Percentiles rank a stretch among this genome's conserved stretches.
These are phyloP conservation scores for Acromyrmex heyeri DNA, from an alignment of 1,140 invertebrate species.

Conservation along the genomic window DNA sequence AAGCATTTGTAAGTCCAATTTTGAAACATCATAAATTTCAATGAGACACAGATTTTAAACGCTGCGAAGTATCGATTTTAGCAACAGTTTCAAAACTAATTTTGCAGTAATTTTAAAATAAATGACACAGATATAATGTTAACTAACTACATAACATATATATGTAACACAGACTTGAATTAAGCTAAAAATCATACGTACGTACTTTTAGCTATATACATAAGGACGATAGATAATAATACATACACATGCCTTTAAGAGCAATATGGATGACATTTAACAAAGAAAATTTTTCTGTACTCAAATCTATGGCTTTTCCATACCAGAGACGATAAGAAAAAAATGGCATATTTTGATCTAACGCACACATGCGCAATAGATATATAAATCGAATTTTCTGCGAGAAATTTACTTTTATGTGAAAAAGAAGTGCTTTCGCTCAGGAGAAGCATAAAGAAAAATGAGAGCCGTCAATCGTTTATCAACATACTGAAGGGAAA, in stretches of 20 bases:
- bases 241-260: background rate
- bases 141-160: background rate
- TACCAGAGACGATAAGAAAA: background rate
- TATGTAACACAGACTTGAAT: background rate
- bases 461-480: conserved; percentile 51
- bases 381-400: conserved; percentile 10
- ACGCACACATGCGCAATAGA: background rate
- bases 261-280: background rate
- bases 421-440: conserved; percentile 7
- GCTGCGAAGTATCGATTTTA: conserved; percentile 6
- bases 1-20: background rate
- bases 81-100: conserved; percentile 3
- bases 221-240: conserved; percentile 19
- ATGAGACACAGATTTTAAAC: conserved; percentile 26
- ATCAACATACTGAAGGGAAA: background rate
- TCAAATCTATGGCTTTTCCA: background rate
- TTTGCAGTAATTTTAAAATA: conserved; percentile 21
- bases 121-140: conserved; percentile 14
- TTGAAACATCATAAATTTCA: conserved; percentile 21
- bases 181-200: too few relatives aligned
- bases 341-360: conserved; percentile 21
- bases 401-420: background rate
- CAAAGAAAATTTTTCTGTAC: background rate
- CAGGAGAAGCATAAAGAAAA: conserved; percentile 4
- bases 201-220: background rate